phyloP scores from a whole-genome alignment of 2,113 vertebrate genomes.

The Raphicerus campestris region DNA sequence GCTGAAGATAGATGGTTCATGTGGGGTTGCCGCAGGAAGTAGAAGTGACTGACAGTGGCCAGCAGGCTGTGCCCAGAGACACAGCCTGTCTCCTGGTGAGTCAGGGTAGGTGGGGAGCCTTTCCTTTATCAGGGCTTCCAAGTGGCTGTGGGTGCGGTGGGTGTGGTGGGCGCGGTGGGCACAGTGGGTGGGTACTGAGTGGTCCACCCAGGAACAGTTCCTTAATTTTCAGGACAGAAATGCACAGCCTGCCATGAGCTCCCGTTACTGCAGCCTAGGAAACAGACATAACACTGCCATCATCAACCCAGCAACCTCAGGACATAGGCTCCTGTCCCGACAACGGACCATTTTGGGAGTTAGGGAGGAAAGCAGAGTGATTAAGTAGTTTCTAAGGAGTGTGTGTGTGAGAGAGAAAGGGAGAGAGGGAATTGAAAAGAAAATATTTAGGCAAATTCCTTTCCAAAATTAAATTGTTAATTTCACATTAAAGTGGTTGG shows the following conservation, averaged over 20 bases:
- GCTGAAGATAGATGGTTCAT: not conserved
- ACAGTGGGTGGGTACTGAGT: not conserved
- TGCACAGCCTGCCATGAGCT: not conserved
- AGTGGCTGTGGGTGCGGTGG: not conserved
- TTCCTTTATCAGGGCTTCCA: not conserved
- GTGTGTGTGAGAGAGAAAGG: not conserved
- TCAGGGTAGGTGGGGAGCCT: rapidly evolving
- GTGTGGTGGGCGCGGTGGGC: rapidly evolving
- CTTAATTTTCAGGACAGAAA: not conserved
- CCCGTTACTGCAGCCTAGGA: not conserved
- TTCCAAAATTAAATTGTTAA: not conserved
- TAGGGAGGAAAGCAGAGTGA: not conserved
- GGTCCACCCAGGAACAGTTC: not conserved
- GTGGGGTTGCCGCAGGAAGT: not conserved
- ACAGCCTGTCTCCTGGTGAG: too few species aligned
- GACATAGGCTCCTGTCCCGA: not conserved
- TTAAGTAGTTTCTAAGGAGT: not conserved
- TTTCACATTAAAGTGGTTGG: not conserved
- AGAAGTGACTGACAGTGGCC: rapidly evolving
- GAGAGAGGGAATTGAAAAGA: not conserved
- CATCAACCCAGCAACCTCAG: not conserved
- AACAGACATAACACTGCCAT: not conserved
- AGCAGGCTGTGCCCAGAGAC: not conserved
- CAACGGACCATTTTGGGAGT: not conserved
- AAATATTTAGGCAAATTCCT: not conserved